Conservation (phyloP, 2,113 vertebrate genomes). For the Notothenia rossii region DNA sequence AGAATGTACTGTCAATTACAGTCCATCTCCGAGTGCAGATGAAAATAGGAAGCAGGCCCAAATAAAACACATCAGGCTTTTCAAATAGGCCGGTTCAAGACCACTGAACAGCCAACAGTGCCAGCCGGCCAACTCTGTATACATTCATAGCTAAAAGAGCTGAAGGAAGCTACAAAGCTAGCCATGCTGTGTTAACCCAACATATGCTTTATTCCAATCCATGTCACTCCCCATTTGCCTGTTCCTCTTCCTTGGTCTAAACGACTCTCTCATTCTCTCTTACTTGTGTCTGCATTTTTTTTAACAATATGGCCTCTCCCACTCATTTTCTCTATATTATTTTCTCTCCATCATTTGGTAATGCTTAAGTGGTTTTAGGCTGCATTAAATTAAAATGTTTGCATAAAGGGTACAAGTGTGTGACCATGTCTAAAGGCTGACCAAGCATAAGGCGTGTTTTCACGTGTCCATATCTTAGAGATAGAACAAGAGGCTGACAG, state of each 20-base stretch:
- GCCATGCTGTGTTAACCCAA: conserved; percentile 73
- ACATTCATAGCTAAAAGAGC: conserved; percentile 64
- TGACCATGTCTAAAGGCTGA: conserved; percentile 3
- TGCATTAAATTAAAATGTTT: conserved; percentile 2
- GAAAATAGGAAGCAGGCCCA: conserved; percentile 89
- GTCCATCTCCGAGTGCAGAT: conserved; percentile 89
- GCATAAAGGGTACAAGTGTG: not conserved
- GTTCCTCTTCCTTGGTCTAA: conserved; percentile 79
- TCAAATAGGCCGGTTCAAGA: conserved; percentile 96
- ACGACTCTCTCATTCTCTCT: conserved; percentile 38
- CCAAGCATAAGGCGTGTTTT: conserved; percentile 76
- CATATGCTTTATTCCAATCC: conserved; percentile 97
- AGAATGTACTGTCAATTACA: conserved; percentile 95
- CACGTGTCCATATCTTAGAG: conserved; percentile 77
- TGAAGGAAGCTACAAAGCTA: conserved; percentile 64
- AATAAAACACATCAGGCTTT: conserved; percentile 91
- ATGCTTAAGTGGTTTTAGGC: conserved; percentile 81
- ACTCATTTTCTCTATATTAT: conserved; percentile 54
- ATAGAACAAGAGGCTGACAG: conserved; percentile 13
- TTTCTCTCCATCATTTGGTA: conserved; percentile 64
- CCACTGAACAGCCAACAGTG: conserved; percentile 92
- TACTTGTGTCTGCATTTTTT: conserved; percentile 34
- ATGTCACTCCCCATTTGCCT: conserved; percentile 95
- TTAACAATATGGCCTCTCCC: conserved; percentile 80
- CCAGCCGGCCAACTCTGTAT: conserved; percentile 69